Percentiles rank a stretch among this genome's conserved stretches.
phyloP scores from a whole-genome alignment of 2,888 invertebrate species.

The Limnephilus marmoratus region DNA sequence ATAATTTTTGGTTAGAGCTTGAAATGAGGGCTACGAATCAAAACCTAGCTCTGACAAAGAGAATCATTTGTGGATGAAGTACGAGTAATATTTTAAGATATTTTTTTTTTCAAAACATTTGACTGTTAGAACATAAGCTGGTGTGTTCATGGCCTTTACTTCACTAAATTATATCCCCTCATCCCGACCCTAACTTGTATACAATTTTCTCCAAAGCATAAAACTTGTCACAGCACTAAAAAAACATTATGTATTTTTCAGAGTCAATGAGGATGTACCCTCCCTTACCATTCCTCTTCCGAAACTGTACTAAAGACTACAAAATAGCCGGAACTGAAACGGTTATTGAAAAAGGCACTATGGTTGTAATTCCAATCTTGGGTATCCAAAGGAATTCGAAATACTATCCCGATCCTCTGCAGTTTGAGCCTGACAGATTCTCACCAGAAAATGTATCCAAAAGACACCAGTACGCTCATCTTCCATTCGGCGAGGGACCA shows the following conservation, averaged over 20 bases:
- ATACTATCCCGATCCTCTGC: conserved; percentile 69
- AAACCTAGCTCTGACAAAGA: too few relatives aligned
- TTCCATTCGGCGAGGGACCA: conserved; percentile 65
- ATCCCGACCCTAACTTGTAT: too few relatives aligned
- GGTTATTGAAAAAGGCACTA: conserved; percentile 68
- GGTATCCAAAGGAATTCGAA: conserved; percentile 69
- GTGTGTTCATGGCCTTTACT: too few relatives aligned
- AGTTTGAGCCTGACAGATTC: conserved; percentile 70
- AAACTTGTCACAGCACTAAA: too few relatives aligned
- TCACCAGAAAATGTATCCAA: conserved; percentile 67
- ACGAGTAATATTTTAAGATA: too few relatives aligned
- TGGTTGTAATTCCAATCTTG: conserved; percentile 68
- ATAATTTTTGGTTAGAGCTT: too few relatives aligned
- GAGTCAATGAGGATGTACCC: conserved; percentile 71
- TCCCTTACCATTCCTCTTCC: conserved; percentile 67
- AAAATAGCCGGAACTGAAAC: conserved; percentile 67
- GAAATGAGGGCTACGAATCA: too few relatives aligned
- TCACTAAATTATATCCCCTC: too few relatives aligned
- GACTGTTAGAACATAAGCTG: too few relatives aligned
- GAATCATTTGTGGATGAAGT: too few relatives aligned
- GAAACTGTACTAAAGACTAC: conserved; percentile 67
- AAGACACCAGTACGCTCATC: conserved; percentile 66
- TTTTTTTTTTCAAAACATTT: too few relatives aligned
- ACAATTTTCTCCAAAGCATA: too few relatives aligned
- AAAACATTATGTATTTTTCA: not conserved